Percentiles rank a stretch among this genome's conserved stretches.
phyloP scores from a whole-genome alignment of 1,140 invertebrate species.

The Cotesia vestalis region DNA sequence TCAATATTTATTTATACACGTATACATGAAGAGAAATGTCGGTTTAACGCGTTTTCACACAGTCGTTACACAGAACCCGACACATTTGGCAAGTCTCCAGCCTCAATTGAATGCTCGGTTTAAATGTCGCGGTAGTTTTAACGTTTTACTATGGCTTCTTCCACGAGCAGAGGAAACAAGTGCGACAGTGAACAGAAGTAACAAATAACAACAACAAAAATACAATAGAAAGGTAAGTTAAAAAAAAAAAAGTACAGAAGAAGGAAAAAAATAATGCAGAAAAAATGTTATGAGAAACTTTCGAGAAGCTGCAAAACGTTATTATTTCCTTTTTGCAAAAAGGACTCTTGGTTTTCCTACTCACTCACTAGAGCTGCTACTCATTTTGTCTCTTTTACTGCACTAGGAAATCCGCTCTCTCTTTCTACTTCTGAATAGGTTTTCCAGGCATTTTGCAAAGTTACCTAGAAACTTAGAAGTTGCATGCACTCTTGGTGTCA shows the following conservation, averaged over 20 bases:
- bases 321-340: background rate
- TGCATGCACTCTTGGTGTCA: background rate
- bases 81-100: slow-evolving; percentile 26
- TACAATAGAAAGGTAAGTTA: no score
- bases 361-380: background rate
- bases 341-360: background rate
- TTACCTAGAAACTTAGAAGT: slow-evolving; percentile 5
- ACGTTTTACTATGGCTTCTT: slow-evolving; percentile 2
- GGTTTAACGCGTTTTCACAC: slow-evolving; percentile 7
- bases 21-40: background rate
- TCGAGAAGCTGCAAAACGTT: slow-evolving; percentile 3
- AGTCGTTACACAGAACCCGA: slow-evolving; percentile 10
- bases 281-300: slow-evolving; percentile 3
- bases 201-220: no score
- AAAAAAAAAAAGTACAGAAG: background rate
- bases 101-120: slow-evolving; percentile 28
- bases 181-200: no score
- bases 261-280: background rate
- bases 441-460: slow-evolving; percentile 18
- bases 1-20: slow-evolving; percentile 1
- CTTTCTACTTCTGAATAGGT: background rate
- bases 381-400: background rate
- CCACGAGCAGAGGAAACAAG: background rate
- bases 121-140: slow-evolving; percentile 28
- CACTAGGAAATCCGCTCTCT: background rate